Evolutionary conservation across 2,888 invertebrate species (phyloP).

Genomic region (Hirudinaria manillensis): DNA sequence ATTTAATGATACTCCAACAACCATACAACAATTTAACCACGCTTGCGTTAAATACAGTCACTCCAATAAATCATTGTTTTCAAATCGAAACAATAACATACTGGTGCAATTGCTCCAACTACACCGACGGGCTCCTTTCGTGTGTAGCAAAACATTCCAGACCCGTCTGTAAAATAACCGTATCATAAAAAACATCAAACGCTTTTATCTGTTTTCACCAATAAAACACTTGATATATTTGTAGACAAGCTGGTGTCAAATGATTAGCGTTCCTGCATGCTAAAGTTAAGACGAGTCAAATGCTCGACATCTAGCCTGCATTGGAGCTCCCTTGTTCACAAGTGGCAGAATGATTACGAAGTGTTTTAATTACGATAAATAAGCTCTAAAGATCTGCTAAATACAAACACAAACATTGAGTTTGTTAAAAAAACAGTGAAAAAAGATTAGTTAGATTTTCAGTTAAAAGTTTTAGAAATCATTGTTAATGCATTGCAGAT

Average conservation of each 20-base stretch:
- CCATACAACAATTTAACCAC: not conserved
- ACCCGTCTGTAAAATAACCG: slow-evolving; percentile 62
- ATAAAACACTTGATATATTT: not conserved
- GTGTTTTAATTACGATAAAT: too few species aligned
- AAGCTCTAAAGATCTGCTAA: too few species aligned
- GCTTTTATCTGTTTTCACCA: not conserved
- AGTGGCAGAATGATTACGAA: too few species aligned
- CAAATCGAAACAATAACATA: slow-evolving; percentile 33
- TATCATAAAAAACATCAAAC: not conserved
- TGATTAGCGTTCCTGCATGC: too few species aligned
- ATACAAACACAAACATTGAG: too few species aligned
- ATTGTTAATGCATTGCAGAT: too few species aligned
- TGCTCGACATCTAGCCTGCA: too few species aligned
- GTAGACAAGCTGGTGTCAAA: not conserved
- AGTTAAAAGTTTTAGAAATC: too few species aligned
- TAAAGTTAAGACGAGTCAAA: too few species aligned
- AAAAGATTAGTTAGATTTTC: too few species aligned
- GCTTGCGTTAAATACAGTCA: not conserved
- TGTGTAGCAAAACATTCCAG: slow-evolving; percentile 65
- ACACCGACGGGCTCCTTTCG: slow-evolving; percentile 63
- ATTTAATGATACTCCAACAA: not conserved
- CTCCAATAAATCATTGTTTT: not conserved
- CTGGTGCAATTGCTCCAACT: slow-evolving; percentile 60
- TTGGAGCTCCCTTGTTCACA: too few species aligned
- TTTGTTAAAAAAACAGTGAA: too few species aligned